These are phyloP conservation scores for Setophaga petechia DNA, from an alignment of 2,113 vertebrate species.

Conservation along the genomic window DNA sequence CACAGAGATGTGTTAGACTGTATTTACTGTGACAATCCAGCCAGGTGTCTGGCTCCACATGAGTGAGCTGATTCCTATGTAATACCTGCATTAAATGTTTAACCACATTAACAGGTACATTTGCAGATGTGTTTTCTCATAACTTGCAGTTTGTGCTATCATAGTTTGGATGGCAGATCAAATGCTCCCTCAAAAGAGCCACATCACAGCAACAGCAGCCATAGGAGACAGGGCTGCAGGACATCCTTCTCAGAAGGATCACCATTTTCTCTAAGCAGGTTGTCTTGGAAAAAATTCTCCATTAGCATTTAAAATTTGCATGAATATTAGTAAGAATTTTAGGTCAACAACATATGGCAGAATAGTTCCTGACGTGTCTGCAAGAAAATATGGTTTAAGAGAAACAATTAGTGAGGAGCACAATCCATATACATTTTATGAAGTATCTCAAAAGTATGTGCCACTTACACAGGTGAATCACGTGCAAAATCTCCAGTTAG, in stretches of 20 bases:
- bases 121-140: neutral
- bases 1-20: fast-evolving
- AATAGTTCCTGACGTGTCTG: neutral
- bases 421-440: neutral
- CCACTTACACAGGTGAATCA: neutral
- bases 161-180: neutral
- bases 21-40: neutral
- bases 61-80: neutral
- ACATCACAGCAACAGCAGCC: neutral
- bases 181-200: neutral
- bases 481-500: neutral
- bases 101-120: neutral
- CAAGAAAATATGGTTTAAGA: neutral
- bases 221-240: neutral
- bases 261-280: neutral
- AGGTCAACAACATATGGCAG: neutral
- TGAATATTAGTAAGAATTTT: neutral
- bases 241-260: neutral
- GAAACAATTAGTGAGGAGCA: neutral
- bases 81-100: neutral
- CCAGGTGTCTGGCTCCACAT: neutral
- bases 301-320: neutral
- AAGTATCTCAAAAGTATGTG: neutral
- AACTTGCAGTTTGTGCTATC: neutral
- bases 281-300: neutral